Base-by-base conservation (phyloP, 2,797 vertebrate species). In the Pempheris klunzingeri region DNA sequence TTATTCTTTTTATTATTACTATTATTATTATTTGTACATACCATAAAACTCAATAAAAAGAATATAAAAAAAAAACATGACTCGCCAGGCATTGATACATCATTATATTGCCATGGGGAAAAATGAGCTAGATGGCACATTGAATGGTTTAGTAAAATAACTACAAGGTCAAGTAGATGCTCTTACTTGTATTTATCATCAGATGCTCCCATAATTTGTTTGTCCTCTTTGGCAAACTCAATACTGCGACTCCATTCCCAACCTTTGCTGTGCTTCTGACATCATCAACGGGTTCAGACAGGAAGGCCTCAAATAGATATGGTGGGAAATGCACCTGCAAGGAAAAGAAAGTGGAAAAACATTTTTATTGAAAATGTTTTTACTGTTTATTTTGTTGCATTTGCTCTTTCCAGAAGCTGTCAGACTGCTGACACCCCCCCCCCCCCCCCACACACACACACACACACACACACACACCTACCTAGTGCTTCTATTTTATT, bases 221-320 rank as follows among this genome's bases (percentile, higher is more conserved):
- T 65, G 90, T 95, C 84, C 90, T 97, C 85, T 99, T 99, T 60
- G 88, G 90, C 75, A 99, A 88, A 9, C 93, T 97, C 84, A 99
- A 95, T 59, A 95, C 72, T 18, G 96, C 92, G 0, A 83, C 80
- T 22, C 95, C 97, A 61, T 98, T 89, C 77, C 95, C 96, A 78
- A 99, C 91, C 88, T 94, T 98, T 1, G 96, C 97, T 15, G 92
- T 89, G 86, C 98, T 97, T 57, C 77, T 95, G 12, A 87, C 92
- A 3, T 97, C 96, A 72, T 98, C 95, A n/a, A 99, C 94, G 9
- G 94, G 92, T 24, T 95, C 95, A 8, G 85, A 95, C 0, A 98
- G 90, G 90, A 99, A 90, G 0, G 92, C 94, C 80, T 99, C 98
- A 64, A 99, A 97, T n/a, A 99, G 88, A 83, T 96, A 98, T 0